A percentile compares a stretch with the other conserved stretches of the same genome.
Conservation (phyloP, 2,888 invertebrate genomes). For the Patella depressa region DNA sequence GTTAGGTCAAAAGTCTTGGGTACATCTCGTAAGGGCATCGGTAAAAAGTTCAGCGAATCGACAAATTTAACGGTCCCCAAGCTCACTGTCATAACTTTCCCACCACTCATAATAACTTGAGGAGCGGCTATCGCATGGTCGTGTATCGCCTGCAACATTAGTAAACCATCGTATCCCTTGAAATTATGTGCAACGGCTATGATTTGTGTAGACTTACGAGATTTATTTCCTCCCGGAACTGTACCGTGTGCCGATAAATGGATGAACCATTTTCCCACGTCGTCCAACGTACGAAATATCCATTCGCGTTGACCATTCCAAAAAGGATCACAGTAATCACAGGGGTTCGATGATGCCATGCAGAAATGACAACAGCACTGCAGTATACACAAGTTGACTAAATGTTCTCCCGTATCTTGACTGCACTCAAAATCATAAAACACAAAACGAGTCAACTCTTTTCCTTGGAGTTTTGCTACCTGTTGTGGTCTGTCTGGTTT, state of each 20-base stretch:
- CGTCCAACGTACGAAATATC: neutral
- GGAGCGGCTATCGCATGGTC: neutral
- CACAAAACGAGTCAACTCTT: neutral
- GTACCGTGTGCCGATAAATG: neutral
- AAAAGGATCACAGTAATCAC: neutral
- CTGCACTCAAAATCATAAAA: neutral
- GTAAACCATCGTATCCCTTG: neutral
- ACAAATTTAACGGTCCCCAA: neutral
- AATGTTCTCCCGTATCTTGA: neutral
- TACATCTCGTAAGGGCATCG: neutral
- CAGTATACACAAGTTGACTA: neutral
- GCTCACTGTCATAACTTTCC: neutral
- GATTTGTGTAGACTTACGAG: neutral
- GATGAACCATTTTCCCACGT: neutral
- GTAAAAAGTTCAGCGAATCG: neutral
- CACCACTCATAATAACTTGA: neutral
- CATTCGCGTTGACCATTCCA: neutral
- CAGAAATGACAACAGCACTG: neutral
- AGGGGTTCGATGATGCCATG: neutral
- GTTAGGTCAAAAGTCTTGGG: neutral
- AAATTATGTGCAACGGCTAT: neutral
- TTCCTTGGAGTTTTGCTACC: neutral
- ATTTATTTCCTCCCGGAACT: neutral
- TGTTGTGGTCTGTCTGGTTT: too few relatives aligned
- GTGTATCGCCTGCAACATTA: neutral